A percentile compares a stretch with the other conserved stretches of the same genome.
Evolutionary conservation across 2,888 invertebrate genomes (phyloP).

Genomic region (Pheosia tremula): DNA sequence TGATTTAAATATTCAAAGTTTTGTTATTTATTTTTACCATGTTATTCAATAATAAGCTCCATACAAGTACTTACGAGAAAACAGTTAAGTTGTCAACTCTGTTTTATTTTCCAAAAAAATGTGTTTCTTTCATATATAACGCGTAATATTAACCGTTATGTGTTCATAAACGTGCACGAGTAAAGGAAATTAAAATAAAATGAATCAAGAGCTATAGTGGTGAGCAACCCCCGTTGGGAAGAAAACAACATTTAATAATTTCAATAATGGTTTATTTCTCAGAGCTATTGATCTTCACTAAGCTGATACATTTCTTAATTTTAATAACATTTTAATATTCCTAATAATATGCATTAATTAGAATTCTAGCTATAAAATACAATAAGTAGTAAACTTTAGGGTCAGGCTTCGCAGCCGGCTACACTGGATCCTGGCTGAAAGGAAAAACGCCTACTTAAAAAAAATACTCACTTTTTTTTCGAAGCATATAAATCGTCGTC

Average conservation of each 20-base stretch:
- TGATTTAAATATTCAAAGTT: too few relatives aligned
- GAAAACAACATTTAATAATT: slow-evolving; percentile 81
- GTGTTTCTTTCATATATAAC: too few relatives aligned
- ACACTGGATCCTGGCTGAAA: slow-evolving; percentile 53
- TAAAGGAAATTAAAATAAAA: too few relatives aligned
- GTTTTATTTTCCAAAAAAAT: too few relatives aligned
- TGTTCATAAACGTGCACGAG: too few relatives aligned
- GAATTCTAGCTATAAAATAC: slow-evolving; percentile 84
- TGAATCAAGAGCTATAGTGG: too few relatives aligned
- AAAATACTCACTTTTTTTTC: slow-evolving; percentile 35
- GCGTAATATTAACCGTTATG: too few relatives aligned
- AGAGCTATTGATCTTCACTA: slow-evolving; percentile 85
- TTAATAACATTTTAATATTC: slow-evolving; percentile 80
- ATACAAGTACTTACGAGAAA: too few relatives aligned
- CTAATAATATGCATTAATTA: slow-evolving; percentile 84
- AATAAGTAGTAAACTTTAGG: slow-evolving; percentile 70
- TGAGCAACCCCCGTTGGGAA: slow-evolving; percentile 46
- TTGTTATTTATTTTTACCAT: too few relatives aligned
- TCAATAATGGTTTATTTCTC: slow-evolving; percentile 82
- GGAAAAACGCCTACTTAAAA: slow-evolving; percentile 48
- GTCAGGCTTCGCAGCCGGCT: slow-evolving; percentile 63
- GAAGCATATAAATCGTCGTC: slow-evolving; percentile 39
- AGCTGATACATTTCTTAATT: slow-evolving; percentile 83
- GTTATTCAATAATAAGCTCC: too few relatives aligned
- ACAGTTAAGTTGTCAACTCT: too few relatives aligned